phyloP scores from a whole-genome alignment of 2,113 vertebrate genomes.

The Hypocryptadius cinnamomeus region DNA sequence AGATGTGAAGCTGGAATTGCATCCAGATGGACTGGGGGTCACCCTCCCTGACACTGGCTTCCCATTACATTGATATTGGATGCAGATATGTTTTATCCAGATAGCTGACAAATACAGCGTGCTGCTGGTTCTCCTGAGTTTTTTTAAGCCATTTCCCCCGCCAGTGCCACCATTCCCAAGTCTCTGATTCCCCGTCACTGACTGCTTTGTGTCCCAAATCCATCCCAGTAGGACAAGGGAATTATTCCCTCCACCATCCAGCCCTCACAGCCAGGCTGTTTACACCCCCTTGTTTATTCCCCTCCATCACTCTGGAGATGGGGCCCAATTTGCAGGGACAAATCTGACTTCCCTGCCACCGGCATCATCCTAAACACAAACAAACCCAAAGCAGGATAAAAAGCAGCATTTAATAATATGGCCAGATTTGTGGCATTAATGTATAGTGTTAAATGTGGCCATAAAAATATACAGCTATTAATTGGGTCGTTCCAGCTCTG shows the following conservation, averaged over 20 bases:
- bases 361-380: background rate
- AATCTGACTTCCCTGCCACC: background rate
- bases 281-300: no score
- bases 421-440: conserved; percentile 38
- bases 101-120: background rate
- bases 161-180: background rate
- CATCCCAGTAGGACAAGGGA: background rate
- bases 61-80: conserved; percentile 46
- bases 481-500: background rate
- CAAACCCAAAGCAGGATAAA: background rate
- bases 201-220: fast-evolving
- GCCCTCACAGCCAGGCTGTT: background rate
- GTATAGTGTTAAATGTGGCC: background rate
- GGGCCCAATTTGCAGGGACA: background rate
- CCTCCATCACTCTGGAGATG: background rate
- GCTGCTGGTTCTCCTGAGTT: background rate
- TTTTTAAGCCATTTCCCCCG: background rate
- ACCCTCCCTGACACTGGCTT: conserved; percentile 45
- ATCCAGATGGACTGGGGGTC: conserved; percentile 52
- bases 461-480: conserved; percentile 43
- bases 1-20: conserved; percentile 53
- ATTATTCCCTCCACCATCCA: background rate
- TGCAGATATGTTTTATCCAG: conserved; percentile 27
- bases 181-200: fast-evolving
- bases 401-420: background rate